Conservation (phyloP, 2,113 vertebrate genomes). For the Ploceus nigricollis region DNA sequence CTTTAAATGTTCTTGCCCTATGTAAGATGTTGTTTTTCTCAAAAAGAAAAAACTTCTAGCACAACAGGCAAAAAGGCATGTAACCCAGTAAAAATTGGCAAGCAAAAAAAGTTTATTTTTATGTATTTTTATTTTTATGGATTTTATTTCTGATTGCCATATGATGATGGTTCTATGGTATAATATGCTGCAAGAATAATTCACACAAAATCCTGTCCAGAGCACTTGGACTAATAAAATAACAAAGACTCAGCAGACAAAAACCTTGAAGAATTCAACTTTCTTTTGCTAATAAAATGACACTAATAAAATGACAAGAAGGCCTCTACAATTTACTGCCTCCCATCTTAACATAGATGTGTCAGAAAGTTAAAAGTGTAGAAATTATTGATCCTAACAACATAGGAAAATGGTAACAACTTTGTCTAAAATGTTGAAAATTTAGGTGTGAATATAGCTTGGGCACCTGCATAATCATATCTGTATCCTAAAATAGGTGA, state of each 20-base stretch:
- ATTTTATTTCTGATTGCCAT: conserved; percentile 60
- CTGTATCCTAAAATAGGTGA: neutral
- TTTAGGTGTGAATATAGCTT: neutral
- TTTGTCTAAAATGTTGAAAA: neutral
- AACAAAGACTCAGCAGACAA: conserved; percentile 23
- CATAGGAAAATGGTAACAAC: neutral
- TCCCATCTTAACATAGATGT: neutral
- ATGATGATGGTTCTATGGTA: conserved; percentile 36
- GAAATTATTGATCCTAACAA: neutral
- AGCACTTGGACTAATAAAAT: neutral
- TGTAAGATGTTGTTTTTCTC: neutral
- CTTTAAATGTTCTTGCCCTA: conserved; percentile 25
- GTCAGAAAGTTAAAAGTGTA: neutral
- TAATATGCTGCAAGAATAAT: neutral
- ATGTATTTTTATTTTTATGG: neutral
- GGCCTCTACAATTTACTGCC: neutral
- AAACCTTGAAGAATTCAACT: neutral
- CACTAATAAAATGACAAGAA: neutral
- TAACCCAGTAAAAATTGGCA: conserved; percentile 64
- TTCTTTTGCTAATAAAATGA: conserved; percentile 22
- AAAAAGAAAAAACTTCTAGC: conserved; percentile 17
- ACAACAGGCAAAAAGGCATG: conserved; percentile 12
- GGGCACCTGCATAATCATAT: neutral
- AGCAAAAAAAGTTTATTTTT: conserved; percentile 61
- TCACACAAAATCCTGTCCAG: conserved; percentile 32